Evolutionary conservation across 2,113 vertebrate species (phyloP).

Genomic region (Nycticryphes semicollaris): DNA sequence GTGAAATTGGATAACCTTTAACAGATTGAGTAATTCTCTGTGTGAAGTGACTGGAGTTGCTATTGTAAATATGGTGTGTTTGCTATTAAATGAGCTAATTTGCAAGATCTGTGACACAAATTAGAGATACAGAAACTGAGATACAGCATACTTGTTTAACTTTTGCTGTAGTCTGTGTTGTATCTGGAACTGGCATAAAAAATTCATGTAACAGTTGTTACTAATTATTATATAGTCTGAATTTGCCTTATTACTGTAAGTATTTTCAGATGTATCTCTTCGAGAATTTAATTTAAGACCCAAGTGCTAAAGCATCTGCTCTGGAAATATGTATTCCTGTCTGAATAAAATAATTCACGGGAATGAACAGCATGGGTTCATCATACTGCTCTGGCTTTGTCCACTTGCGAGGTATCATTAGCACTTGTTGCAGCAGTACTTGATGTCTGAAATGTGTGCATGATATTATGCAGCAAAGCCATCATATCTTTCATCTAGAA

Average conservation of each 20-base stretch:
- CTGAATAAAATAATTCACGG: not conserved
- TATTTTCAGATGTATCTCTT: not conserved
- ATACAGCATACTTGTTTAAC: not conserved
- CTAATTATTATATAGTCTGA: not conserved
- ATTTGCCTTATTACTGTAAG: not conserved
- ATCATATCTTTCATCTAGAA: rapidly evolving
- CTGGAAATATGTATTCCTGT: not conserved
- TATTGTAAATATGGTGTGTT: not conserved
- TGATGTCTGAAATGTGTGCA: not conserved
- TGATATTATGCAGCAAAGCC: not conserved
- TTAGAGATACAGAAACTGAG: not conserved
- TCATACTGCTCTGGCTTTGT: not conserved
- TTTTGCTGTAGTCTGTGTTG: not conserved
- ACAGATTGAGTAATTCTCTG: not conserved
- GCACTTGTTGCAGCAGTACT: not conserved
- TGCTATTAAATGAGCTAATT: not conserved
- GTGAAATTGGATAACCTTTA: not conserved
- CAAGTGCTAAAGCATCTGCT: not conserved
- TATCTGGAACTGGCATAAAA: not conserved
- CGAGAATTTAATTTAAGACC: not conserved
- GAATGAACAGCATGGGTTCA: not conserved
- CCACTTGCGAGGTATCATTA: not conserved
- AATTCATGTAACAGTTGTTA: not conserved
- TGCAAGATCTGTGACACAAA: not conserved
- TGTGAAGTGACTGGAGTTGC: not conserved